These are phyloP conservation scores for Onychomys arenicola DNA, from an alignment of 2,797 vertebrate genomes.

Conservation along the genomic window DNA sequence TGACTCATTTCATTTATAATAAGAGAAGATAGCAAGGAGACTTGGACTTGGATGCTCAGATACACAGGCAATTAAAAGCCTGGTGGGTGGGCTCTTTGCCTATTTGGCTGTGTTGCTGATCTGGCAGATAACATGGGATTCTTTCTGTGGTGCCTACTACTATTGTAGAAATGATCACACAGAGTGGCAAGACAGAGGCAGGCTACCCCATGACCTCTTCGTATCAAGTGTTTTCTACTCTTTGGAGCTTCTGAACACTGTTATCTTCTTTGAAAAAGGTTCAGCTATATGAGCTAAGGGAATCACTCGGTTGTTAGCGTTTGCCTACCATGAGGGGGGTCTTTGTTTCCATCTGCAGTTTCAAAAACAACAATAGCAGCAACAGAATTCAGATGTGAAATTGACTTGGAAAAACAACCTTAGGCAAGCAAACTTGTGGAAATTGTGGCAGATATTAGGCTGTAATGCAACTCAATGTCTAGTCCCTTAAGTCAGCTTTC, in stretches of 20 bases:
- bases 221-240: background rate
- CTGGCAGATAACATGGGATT: slow-evolving; percentile 42
- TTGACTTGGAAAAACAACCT: slow-evolving; percentile 20
- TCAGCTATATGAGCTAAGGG: background rate
- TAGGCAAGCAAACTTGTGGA: background rate
- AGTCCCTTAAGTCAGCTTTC: background rate
- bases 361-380: background rate
- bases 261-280: background rate
- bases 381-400: background rate
- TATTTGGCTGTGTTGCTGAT: background rate
- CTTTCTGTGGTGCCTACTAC: background rate
- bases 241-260: background rate
- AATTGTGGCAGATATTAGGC: background rate
- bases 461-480: background rate
- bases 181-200: background rate
- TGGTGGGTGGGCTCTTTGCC: slow-evolving; percentile 74
- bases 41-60: slow-evolving; percentile 63
- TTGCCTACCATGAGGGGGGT: too few relatives aligned
- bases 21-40: slow-evolving; percentile 44
- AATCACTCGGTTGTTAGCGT: background rate
- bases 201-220: background rate
- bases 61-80: slow-evolving; percentile 70
- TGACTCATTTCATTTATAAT: slow-evolving; percentile 65
- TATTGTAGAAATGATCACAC: background rate
- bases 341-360: background rate